Evolutionary conservation across 1,140 invertebrate species (phyloP).

Genomic region (Frieseomelitta varia): DNA sequence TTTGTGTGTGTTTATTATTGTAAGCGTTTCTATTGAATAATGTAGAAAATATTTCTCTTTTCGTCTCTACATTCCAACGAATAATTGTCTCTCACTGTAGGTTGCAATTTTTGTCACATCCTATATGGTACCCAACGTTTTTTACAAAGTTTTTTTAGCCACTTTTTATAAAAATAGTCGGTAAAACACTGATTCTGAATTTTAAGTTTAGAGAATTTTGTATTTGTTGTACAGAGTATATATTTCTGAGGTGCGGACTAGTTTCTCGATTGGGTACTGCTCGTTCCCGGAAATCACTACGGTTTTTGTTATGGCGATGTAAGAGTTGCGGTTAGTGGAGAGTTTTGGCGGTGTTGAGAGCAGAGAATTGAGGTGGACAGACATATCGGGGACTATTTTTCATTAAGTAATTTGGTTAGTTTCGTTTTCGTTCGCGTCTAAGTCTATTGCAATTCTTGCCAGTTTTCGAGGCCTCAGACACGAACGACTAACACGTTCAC

Average conservation of each 20-base stretch:
- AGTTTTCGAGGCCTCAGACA: background rate
- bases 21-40: background rate
- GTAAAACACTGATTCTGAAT: background rate
- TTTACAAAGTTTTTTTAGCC: background rate
- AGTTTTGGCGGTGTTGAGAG: slow-evolving; percentile 72
- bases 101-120: background rate
- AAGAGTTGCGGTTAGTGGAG: slow-evolving; percentile 76
- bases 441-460: background rate
- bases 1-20: background rate
- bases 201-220: slow-evolving; percentile 24
- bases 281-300: slow-evolving; percentile 17
- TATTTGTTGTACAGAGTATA: background rate
- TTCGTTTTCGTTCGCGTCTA: slow-evolving; percentile 23
- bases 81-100: background rate
- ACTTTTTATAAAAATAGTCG: background rate
- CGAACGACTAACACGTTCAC: slow-evolving; percentile 11
- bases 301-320: slow-evolving; percentile 60
- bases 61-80: background rate
- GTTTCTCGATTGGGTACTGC: background rate
- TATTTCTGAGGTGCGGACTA: background rate
- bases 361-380: slow-evolving; percentile 65
- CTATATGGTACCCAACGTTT: background rate
- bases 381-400: slow-evolving; percentile 20
- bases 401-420: slow-evolving; percentile 3
- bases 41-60: background rate